Evolutionary conservation across 2,113 vertebrate genomes (phyloP), one percentile per base, ranked within the genome.

Genomic region (Crocuta crocuta): DNA sequence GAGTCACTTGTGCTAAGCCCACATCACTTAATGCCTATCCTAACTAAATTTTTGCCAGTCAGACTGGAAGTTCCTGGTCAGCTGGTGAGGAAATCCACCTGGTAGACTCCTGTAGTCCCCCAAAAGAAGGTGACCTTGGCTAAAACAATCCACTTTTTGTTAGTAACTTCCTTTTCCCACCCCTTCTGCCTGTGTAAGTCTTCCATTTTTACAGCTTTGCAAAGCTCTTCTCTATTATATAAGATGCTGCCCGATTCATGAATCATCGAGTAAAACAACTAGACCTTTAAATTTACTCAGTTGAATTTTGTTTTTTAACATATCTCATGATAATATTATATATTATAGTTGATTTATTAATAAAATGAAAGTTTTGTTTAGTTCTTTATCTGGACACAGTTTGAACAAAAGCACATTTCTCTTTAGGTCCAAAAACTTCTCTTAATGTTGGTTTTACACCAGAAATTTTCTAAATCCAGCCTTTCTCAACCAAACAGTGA

Each of bases 311-410:
- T 45, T 79, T 79, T 79, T 33, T 53, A 79, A 79, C 76, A 53
- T 23, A 83, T 48, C 45, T 94, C 84, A 83, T 35, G 33, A 66
- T 28, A 3, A 65, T 58, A 83, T 78, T 23, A 82, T 35, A 48
- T 13, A 73, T 86, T 95, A 95, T 16, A 97, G 43, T 87, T 96
- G 65, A 82, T 48, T 81, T 88, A 92, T 65, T 94, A 95, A 95
- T 86, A 91, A 95, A 95, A 97, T 68, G 2, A 96, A 95, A 73
- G 28, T 35, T 95, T 50, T 87, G 8, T 50, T 89, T 94, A 96
- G 23, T 63, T 89, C 33, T 84, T 95, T 95, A 96, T 61, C 15
- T 93, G n/a, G 96, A 96, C n/a, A 86, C 1, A 91, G 19, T 92
- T 87, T 85, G 28, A 45, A 78, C 8, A 93, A 92, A 96, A 91